Evolutionary conservation across 2,888 invertebrate genomes (phyloP), one percentile per base, ranked within the genome.

Genomic region (Tribolium freemani): DNA sequence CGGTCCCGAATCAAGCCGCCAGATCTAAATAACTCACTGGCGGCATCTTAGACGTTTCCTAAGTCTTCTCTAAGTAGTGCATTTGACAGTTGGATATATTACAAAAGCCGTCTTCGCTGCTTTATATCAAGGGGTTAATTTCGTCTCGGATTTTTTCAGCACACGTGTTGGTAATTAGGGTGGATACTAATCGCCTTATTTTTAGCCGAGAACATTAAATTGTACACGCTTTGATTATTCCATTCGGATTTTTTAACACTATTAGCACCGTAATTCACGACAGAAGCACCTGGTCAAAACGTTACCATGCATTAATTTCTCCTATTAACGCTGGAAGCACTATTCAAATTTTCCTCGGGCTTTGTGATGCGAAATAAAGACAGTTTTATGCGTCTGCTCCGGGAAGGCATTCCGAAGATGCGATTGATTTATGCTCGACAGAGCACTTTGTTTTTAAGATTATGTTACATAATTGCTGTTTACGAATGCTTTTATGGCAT

Each of bases 231-330:
- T 58, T 44, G 58, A 58, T 58, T 58, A 45, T 58, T 57, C n/a
- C n/a, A n/a, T n/a, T n/a, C 31, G 8, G 26, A 31, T 51, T 63
- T 53, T 66, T 66, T 31, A 16, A 16, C n/a, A 60, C 31, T 51
- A 48, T 48, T 44, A 10, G 53, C 8, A 51, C 69, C 26, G 44
- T 70, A 70, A 70, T 63, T 71, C 71, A 66, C 50, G 64, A 13
- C 20, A 13, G 61, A 38, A 63, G 67, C 74, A 74, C 74, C 74
- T 74, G 74, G 72, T 20, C 20, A 66, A 72, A 67, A 72, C 72
- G 74, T 61, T 69, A 60, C 64, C 61, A 50, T 60, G 74, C 74
- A 74, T 74, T 72, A 69, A 74, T 74, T 72, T 67, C 69, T 45
- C 45, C 26, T 67, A 74, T 74, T 74, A 60, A 53, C 72, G 45